A percentile compares a stretch with the other conserved stretches of the same genome.
phyloP scores from a whole-genome alignment of 1,140 invertebrate species.

The Brachionus rubens region DNA sequence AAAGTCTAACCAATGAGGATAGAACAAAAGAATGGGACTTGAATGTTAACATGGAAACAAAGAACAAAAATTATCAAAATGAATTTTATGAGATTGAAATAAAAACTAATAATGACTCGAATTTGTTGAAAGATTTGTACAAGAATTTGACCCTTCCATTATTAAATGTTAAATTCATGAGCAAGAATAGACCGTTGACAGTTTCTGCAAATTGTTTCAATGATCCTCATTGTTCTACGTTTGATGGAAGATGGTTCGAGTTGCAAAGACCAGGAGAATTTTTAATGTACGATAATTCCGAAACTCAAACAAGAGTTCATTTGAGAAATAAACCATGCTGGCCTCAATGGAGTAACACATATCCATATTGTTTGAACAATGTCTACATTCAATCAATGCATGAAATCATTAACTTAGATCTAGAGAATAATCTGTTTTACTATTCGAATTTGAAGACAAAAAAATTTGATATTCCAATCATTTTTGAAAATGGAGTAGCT shows the following conservation, averaged over 20 bases:
- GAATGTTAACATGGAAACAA: neutral
- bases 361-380: neutral
- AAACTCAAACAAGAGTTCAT: slow-evolving; percentile 15
- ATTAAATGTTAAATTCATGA: neutral
- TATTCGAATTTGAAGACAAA: slow-evolving; percentile 18
- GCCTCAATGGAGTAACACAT: neutral
- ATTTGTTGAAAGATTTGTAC: neutral
- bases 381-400: slow-evolving; percentile 2
- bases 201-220: neutral
- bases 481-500: neutral
- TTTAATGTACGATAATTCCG: slow-evolving; percentile 20
- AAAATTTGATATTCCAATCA: neutral
- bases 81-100: neutral
- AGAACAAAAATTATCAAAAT: neutral
- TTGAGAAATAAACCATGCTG: neutral
- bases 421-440: neutral
- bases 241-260: neutral
- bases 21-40: neutral
- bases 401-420: slow-evolving; percentile 9
- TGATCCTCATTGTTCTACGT: slow-evolving; percentile 11
- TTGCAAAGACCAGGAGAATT: slow-evolving; percentile 5
- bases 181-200: neutral
- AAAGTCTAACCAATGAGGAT: neutral
- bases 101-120: neutral
- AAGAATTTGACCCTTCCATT: neutral